Percentiles rank a stretch among this genome's conserved stretches.
phyloP scores from a whole-genome alignment of 2,888 invertebrate species.

The Caenorhabditis sp. region DNA sequence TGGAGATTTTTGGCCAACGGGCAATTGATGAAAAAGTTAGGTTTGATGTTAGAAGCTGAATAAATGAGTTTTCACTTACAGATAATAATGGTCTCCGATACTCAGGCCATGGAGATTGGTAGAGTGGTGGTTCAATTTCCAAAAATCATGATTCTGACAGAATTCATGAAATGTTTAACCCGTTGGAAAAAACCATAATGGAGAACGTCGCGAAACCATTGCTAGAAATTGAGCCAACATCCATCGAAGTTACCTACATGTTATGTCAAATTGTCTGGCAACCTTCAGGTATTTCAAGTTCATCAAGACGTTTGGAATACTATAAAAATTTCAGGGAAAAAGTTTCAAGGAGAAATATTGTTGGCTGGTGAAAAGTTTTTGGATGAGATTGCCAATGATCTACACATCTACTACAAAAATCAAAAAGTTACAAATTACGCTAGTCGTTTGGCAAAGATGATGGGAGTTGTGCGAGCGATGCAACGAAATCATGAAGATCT shows the following conservation, averaged over 20 bases:
- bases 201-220: constrained; percentile 37
- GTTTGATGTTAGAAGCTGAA: not conserved
- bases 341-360: constrained; percentile 26
- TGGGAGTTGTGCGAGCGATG: constrained; percentile 45
- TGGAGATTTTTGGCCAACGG: constrained; percentile 33
- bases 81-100: not conserved
- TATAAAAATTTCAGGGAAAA: constrained; percentile 25
- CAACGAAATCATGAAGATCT: constrained; percentile 35
- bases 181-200: constrained; percentile 27
- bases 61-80: too few species aligned
- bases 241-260: constrained; percentile 42
- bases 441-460: constrained; percentile 45
- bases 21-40: constrained; percentile 25
- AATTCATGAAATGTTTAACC: constrained; percentile 35
- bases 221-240: constrained; percentile 31
- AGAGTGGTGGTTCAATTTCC: constrained; percentile 24
- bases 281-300: not conserved
- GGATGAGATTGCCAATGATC: constrained; percentile 36
- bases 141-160: constrained; percentile 23
- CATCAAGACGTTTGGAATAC: too few species aligned
- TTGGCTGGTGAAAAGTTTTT: constrained; percentile 31
- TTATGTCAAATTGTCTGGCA: constrained; percentile 44
- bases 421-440: constrained; percentile 47
- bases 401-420: constrained; percentile 44
- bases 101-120: constrained; percentile 23